These are phyloP conservation scores for Aleiodes leptofemur DNA, from an alignment of 2,888 invertebrate genomes.

Conservation along the genomic window DNA sequence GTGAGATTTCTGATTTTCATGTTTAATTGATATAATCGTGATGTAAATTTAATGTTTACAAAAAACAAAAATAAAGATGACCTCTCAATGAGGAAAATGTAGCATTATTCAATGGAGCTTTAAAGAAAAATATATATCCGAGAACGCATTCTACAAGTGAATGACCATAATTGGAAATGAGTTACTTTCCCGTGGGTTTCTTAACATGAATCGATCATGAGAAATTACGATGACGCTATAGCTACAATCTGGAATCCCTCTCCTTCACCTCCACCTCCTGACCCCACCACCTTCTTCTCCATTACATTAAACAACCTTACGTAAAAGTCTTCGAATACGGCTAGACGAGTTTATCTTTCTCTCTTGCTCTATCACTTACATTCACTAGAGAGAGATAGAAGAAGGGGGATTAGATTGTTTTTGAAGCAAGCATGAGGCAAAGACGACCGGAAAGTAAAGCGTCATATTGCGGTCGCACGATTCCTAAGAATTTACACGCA, in stretches of 20 bases:
- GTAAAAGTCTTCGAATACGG: constrained; percentile 42
- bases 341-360: constrained; percentile 34
- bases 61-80: not conserved
- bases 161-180: constrained; percentile 73
- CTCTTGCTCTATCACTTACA: not conserved
- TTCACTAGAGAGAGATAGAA: not conserved
- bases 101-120: not conserved
- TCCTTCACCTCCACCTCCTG: not conserved
- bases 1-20: too few species aligned
- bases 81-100: constrained; percentile 30
- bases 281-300: not conserved
- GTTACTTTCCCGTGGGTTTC: constrained; percentile 57
- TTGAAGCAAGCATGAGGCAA: constrained; percentile 5
- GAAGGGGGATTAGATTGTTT: constrained; percentile 5
- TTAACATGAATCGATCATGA: constrained; percentile 23
- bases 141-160: not conserved
- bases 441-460: constrained; percentile 37
- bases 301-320: constrained; percentile 11
- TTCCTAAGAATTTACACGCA: constrained; percentile 40
- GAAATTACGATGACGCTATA: constrained; percentile 43
- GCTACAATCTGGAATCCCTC: constrained; percentile 31
- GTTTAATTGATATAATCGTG: too few species aligned
- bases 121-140: not conserved
- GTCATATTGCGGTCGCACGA: constrained; percentile 43
- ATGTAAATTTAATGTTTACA: too few species aligned